These are phyloP conservation scores for Metaphire vulgaris DNA, from an alignment of 1,140 invertebrate species.

Conservation along the genomic window DNA sequence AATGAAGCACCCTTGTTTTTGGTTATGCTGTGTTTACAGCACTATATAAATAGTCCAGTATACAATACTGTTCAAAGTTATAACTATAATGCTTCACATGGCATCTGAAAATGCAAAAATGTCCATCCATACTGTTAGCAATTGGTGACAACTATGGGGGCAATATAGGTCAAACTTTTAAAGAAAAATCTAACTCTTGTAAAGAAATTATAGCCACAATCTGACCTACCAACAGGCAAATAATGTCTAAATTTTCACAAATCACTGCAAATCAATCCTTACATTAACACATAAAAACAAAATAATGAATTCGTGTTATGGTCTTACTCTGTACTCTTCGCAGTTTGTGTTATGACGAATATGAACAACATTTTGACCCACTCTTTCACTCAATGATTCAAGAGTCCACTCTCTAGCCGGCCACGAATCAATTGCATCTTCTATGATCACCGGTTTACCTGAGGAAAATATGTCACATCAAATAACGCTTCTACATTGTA, in stretches of 20 bases:
- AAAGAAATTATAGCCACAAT: neutral
- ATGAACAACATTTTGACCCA: slow-evolving; percentile 27
- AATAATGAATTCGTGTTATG: too few species aligned
- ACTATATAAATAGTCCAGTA: neutral
- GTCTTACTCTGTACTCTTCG: slow-evolving; percentile 30
- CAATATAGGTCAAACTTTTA: neutral
- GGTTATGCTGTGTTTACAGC: neutral
- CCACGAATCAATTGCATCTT: slow-evolving; percentile 29
- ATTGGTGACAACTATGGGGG: too few species aligned
- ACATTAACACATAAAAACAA: neutral
- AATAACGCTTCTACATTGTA: neutral
- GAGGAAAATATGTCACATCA: neutral
- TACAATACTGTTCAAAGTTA: slow-evolving; percentile 11
- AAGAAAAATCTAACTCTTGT: neutral
- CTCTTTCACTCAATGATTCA: slow-evolving; percentile 25
- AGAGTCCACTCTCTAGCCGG: slow-evolving; percentile 31
- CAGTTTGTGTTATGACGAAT: slow-evolving; percentile 30
- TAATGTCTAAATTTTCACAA: neutral
- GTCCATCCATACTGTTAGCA: too few species aligned
- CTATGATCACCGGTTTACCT: slow-evolving; percentile 33
- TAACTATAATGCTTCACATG: neutral
- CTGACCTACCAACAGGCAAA: neutral
- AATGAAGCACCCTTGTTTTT: too few species aligned
- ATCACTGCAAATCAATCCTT: neutral
- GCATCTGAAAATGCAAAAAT: neutral